Base-by-base conservation (phyloP, 2,113 vertebrate species). In the Albula goreensis region DNA sequence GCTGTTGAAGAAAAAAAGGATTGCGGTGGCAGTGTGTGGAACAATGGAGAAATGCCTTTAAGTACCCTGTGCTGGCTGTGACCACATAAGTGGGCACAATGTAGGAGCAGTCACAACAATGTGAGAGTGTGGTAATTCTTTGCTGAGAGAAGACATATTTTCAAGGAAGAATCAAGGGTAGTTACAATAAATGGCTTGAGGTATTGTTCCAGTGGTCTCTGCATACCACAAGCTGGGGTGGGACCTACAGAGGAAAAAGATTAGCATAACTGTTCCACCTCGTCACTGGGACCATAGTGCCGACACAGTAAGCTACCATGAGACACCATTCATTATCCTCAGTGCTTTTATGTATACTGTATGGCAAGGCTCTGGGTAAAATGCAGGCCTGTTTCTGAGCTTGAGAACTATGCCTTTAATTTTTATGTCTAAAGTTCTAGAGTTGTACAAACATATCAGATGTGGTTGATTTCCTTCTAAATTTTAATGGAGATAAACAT, bases 71-170 rank as follows among this genome's bases (percentile, higher is more conserved):
- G 41, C 89, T 83, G 84, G 88, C 88, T 89, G 91, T 91, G 90
- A 92, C 87, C 84, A 87, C 78, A 70, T 84, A 89, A 90, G 86
- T 57, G 79, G 56, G 70, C 85, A 87, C 78, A 88, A 80, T 52
- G 60, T 81, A 57, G 70, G 50, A 81, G 86, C 88, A 92, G 86
- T 89, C 86, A 87, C 86, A 91, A 89, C 92, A 90, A 89, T 88
- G 88, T 90, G 80, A 89, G 89, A 89, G 89, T 89, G 89, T 89
- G 81, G 91, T 89, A 91, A 94, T 93, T 93, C 93, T 91, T 90
- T 87, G 87, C 90, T 88, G 87, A 88, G 90, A 90, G 89, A 63
- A 81, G 88, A 82, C 89, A 89, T 88, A 91, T 22, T 15, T 92
- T 92, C 88, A 90, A 50, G 85, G 89, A 88, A 91, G 93, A 93